Percentiles rank a stretch among this genome's conserved stretches.
Evolutionary conservation across 2,797 vertebrate genomes (phyloP).

Genomic region (Acropternis orthonyx): DNA sequence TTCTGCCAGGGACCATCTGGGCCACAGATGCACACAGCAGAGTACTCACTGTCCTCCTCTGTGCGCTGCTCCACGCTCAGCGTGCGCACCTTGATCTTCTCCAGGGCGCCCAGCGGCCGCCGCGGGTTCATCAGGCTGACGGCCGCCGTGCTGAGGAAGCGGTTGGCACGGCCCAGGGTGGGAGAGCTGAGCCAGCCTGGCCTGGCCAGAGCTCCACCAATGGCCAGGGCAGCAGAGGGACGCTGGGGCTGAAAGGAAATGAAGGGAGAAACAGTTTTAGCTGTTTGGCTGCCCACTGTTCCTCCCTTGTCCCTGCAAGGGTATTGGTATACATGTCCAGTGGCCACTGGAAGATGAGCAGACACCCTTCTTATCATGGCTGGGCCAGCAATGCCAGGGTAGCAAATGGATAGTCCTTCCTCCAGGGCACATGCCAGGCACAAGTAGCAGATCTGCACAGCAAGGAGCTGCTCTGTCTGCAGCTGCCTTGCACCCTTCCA

Average conservation of each 20-base stretch:
- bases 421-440: neutral
- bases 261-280: neutral
- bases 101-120: constrained; percentile 84
- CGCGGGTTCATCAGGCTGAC: constrained; percentile 96
- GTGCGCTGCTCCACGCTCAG: constrained; percentile 91
- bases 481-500: neutral
- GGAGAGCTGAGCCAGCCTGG: constrained; percentile 96
- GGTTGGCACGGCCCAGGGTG: constrained; percentile 92
- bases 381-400: neutral
- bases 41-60: constrained; percentile 92
- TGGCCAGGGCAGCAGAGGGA: constrained; percentile 84
- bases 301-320: neutral
- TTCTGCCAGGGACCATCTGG: neutral
- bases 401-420: neutral
- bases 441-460: neutral
- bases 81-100: constrained; percentile 93
- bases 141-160: constrained; percentile 93
- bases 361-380: neutral
- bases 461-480: neutral
- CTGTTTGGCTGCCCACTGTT: neutral
- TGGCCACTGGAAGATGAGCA: neutral
- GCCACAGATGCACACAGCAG: neutral
- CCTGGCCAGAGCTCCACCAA: constrained; percentile 87
- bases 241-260: constrained; percentile 77
- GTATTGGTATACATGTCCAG: neutral